Evolutionary conservation across 1,140 invertebrate species (phyloP).

Genomic region (Anthonomus grandis): DNA sequence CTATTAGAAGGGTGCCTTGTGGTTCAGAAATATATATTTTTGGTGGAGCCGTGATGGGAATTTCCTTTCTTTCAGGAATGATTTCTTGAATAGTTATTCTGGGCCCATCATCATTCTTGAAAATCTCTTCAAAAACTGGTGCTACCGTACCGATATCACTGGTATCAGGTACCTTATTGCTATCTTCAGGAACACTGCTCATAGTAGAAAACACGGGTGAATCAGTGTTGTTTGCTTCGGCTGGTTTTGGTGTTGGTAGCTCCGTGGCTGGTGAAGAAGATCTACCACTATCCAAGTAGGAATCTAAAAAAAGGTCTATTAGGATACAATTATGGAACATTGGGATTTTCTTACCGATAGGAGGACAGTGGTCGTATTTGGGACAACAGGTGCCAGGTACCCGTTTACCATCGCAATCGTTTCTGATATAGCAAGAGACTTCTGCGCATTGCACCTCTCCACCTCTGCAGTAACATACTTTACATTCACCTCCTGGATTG

Average conservation of each 20-base stretch:
- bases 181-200: conserved; percentile 16
- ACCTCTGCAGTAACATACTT: conserved; percentile 75
- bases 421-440: conserved; percentile 69
- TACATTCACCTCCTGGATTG: conserved; percentile 63
- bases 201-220: neutral
- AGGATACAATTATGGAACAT: too few species aligned
- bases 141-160: conserved; percentile 11
- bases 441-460: conserved; percentile 71
- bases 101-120: neutral
- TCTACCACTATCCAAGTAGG: too few species aligned
- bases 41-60: conserved; percentile 39
- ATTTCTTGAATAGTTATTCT: conserved; percentile 48
- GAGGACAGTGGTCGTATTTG: conserved; percentile 74
- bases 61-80: conserved; percentile 44
- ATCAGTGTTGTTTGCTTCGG: conserved; percentile 1
- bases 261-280: too few species aligned
- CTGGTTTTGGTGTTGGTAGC: too few species aligned
- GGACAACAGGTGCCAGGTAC: conserved; percentile 72
- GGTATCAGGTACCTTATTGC: conserved; percentile 27
- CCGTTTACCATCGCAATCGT: conserved; percentile 67
- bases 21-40: conserved; percentile 32
- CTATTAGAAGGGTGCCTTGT: conserved; percentile 32
- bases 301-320: too few species aligned
- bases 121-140: conserved; percentile 14
- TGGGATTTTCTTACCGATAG: conserved; percentile 58